Conservation (phyloP, 2,797 vertebrate species). For the Monodelphis domestica region DNA sequence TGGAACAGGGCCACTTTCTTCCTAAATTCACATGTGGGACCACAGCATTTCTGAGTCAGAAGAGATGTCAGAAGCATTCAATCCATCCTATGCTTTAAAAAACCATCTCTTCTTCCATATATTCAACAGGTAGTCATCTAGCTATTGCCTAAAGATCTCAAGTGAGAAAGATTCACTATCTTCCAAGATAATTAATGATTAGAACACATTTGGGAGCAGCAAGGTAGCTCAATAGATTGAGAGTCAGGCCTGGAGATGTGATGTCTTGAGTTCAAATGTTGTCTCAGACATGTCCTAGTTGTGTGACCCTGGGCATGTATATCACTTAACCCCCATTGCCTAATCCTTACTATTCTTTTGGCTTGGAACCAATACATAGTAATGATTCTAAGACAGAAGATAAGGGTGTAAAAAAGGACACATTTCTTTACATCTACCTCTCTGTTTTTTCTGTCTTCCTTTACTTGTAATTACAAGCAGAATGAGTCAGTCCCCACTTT, state of each 20-base stretch:
- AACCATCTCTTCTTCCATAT: background rate
- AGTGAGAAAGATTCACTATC: background rate
- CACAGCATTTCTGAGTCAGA: background rate
- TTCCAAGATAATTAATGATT: background rate
- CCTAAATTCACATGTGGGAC: background rate
- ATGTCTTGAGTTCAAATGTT: too few species aligned
- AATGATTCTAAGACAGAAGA: too few species aligned
- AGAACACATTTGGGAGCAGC: too few species aligned
- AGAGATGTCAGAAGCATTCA: background rate
- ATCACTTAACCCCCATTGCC: too few species aligned
- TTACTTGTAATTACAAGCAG: background rate
- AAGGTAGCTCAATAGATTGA: too few species aligned
- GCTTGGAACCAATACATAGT: too few species aligned
- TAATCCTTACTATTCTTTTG: too few species aligned
- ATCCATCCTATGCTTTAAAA: background rate
- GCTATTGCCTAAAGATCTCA: background rate
- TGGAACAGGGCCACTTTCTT: too few species aligned
- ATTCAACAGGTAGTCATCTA: background rate
- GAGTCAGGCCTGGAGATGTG: too few species aligned
- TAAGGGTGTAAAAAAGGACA: too few species aligned
- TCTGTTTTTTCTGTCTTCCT: background rate
- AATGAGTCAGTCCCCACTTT: background rate
- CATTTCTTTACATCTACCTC: background rate
- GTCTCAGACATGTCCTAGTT: too few species aligned
- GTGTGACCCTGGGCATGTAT: too few species aligned